A percentile compares a stretch with the other conserved stretches of the same genome.
Conservation (phyloP, 1,140 invertebrate species). For the Centruroides vittatus region DNA sequence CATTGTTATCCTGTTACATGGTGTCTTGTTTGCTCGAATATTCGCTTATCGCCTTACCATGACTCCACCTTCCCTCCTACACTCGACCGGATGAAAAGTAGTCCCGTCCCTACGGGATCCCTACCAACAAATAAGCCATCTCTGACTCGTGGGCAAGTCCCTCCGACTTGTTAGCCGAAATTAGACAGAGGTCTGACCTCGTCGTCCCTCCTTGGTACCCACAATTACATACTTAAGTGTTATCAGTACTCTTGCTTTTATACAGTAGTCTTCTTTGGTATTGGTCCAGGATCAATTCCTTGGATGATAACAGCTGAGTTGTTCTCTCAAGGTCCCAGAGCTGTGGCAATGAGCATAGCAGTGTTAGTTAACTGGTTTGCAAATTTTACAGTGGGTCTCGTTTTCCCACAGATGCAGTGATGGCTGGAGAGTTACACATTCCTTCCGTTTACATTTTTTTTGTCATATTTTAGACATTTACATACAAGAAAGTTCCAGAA, state of each 20-base stretch:
- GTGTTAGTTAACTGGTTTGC: slow-evolving; percentile 97
- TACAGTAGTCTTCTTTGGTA: slow-evolving; percentile 95
- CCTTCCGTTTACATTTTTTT: slow-evolving; percentile 91
- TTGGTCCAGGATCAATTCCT: slow-evolving; percentile 89
- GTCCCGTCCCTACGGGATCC: no score
- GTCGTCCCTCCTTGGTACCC: slow-evolving; percentile 91
- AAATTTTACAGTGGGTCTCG: slow-evolving; percentile 92
- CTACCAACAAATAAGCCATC: no score
- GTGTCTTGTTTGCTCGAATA: no score
- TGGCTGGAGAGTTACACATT: slow-evolving; percentile 87
- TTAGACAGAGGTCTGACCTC: no score
- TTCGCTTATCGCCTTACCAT: no score
- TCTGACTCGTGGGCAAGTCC: no score
- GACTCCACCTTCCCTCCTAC: no score
- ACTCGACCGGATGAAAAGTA: no score
- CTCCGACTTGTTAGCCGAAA: no score
- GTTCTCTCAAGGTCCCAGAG: slow-evolving; percentile 90
- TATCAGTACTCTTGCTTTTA: slow-evolving; percentile 78
- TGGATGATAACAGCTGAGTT: slow-evolving; percentile 99
- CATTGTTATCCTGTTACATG: no score
- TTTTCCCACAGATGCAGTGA: slow-evolving; percentile 84
- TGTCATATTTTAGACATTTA: slow-evolving; percentile 92
- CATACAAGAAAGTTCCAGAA: slow-evolving; percentile 94
- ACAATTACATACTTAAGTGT: slow-evolving; percentile 95
- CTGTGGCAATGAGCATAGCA: slow-evolving; percentile 94